phyloP scores from a whole-genome alignment of 2,888 invertebrate species.

The Neoaliturus tenellus region DNA sequence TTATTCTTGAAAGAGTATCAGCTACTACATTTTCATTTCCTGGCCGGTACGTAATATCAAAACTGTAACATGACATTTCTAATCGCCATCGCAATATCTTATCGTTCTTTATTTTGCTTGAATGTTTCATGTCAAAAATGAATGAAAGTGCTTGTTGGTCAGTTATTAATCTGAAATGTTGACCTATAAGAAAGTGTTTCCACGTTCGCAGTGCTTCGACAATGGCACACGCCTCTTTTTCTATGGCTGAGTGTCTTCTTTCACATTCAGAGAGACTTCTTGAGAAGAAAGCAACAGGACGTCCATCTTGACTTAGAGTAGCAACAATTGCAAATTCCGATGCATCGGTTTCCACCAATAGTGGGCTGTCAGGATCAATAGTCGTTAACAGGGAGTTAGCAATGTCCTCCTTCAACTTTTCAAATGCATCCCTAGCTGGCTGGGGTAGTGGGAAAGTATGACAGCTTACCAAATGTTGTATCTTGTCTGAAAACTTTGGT shows the following conservation, averaged over 20 bases:
- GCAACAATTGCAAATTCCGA: neutral
- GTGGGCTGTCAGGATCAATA: too few species aligned
- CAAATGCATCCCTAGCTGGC: too few species aligned
- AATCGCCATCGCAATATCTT: slow-evolving; percentile 59
- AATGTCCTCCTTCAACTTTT: too few species aligned
- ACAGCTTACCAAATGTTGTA: too few species aligned
- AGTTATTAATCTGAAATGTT: slow-evolving; percentile 54
- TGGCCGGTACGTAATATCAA: slow-evolving; percentile 59
- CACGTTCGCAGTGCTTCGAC: slow-evolving; percentile 57
- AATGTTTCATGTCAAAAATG: slow-evolving; percentile 53
- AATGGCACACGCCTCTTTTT: slow-evolving; percentile 61
- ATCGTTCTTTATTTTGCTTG: slow-evolving; percentile 59
- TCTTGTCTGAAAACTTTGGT: too few species aligned
- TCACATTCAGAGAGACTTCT: neutral
- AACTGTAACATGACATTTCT: slow-evolving; percentile 56
- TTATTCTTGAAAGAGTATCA: slow-evolving; percentile 32
- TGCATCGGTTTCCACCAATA: slow-evolving; percentile 12
- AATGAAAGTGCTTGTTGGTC: slow-evolving; percentile 53
- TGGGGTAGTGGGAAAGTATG: too few species aligned
- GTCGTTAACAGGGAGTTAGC: too few species aligned
- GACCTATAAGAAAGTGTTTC: slow-evolving; percentile 60
- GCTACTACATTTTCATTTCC: slow-evolving; percentile 60
- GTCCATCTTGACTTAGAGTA: neutral
- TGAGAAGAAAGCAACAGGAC: slow-evolving; percentile 30
- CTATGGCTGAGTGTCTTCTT: neutral